Percentiles rank a stretch among this genome's conserved stretches.
phyloP scores from a whole-genome alignment of 2,113 vertebrate species.

The Poecile atricapillus region DNA sequence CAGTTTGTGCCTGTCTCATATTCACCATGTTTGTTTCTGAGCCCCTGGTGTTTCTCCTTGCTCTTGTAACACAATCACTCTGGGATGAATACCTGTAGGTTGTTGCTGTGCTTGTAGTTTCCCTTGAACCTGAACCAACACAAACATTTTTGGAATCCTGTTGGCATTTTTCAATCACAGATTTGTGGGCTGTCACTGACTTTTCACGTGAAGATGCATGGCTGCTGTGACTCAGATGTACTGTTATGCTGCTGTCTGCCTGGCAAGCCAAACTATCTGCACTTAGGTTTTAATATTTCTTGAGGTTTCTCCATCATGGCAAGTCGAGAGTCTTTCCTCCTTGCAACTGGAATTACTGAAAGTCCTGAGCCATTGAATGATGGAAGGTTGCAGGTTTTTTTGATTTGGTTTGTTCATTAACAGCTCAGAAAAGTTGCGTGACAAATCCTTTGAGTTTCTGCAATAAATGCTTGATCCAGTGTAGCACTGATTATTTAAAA shows the following conservation, averaged over 20 bases:
- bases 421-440: not conserved
- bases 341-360: not conserved
- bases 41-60: not conserved
- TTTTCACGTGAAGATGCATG: not conserved
- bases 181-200: not conserved
- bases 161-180: not conserved
- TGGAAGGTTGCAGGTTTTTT: not conserved
- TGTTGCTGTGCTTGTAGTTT: not conserved
- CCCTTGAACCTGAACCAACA: not conserved
- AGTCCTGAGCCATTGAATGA: not conserved
- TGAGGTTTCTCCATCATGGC: not conserved
- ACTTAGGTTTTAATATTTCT: not conserved
- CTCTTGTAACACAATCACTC: accelerated
- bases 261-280: not conserved
- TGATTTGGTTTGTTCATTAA: not conserved
- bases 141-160: not conserved
- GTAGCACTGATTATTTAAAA: not conserved
- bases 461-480: not conserved
- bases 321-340: not conserved
- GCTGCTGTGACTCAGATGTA: not conserved
- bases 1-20: not conserved
- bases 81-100: not conserved
- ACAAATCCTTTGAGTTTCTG: not conserved
- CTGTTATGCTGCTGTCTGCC: not conserved
- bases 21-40: accelerated